Conservation (phyloP, 2,113 vertebrate genomes). For the Aplodontia rufa region DNA sequence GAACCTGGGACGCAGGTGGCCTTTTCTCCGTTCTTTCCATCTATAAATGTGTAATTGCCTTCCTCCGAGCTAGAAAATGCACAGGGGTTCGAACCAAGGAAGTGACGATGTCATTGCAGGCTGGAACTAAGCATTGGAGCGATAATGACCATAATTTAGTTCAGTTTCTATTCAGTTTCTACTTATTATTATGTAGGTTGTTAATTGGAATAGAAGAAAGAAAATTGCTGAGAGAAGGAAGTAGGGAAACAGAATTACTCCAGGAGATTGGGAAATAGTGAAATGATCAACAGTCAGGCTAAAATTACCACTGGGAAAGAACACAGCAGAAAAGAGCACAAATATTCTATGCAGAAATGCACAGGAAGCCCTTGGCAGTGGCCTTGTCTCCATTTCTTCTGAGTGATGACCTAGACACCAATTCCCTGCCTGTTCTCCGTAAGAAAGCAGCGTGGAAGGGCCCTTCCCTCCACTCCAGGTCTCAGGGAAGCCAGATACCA, state of each 20-base stretch:
- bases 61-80: not conserved
- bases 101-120: not conserved
- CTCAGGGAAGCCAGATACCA: not conserved
- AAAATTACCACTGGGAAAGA: not conserved
- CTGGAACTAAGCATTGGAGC: not conserved
- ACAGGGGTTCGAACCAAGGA: not conserved
- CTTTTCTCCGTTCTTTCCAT: not conserved
- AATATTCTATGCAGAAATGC: not conserved
- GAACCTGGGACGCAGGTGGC: not conserved
- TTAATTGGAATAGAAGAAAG: constrained; percentile 45
- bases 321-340: too few relatives aligned
- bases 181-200: not conserved
- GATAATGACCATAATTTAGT: not conserved
- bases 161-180: constrained; percentile 42
- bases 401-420: not conserved
- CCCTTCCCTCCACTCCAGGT: too few relatives aligned
- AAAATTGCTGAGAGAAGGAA: not conserved
- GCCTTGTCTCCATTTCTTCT: fast-evolving
- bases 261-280: not conserved
- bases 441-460: not conserved
- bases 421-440: fast-evolving
- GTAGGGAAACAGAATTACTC: not conserved
- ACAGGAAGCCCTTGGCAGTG: not conserved
- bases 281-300: not conserved
- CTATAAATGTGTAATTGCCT: not conserved